Evolutionary conservation across 2,113 vertebrate genomes (phyloP).

Genomic region (Morone chrysops): DNA sequence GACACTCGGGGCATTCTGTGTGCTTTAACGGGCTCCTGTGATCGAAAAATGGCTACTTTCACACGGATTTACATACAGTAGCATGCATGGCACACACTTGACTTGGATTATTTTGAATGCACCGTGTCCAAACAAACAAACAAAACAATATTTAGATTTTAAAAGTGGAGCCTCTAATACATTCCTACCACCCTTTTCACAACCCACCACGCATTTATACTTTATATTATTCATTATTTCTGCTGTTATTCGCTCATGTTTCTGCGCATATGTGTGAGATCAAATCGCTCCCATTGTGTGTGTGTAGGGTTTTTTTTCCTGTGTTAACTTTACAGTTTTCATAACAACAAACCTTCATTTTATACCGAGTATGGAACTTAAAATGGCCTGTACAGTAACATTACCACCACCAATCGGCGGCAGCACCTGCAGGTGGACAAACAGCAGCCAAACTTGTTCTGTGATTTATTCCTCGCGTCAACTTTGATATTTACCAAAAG

Average conservation of each 20-base stretch:
- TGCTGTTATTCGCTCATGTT: too few relatives aligned
- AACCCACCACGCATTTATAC: background rate
- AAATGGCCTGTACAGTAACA: slow-evolving; percentile 26
- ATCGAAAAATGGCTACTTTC: slow-evolving; percentile 66
- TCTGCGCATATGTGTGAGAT: background rate
- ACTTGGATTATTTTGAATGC: slow-evolving; percentile 1
- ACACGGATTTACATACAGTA: slow-evolving; percentile 34
- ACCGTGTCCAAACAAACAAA: too few relatives aligned
- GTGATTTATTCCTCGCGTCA: slow-evolving; percentile 20
- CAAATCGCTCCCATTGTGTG: background rate
- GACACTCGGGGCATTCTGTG: too few relatives aligned
- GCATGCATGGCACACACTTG: slow-evolving; percentile 26
- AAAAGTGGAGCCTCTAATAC: background rate
- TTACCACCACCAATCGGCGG: slow-evolving; percentile 12
- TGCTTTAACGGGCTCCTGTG: slow-evolving; percentile 21
- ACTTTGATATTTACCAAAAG: slow-evolving; percentile 40
- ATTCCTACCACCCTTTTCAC: too few relatives aligned
- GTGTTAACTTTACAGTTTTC: background rate
- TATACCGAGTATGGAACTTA: background rate
- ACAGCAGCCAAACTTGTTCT: slow-evolving; percentile 46
- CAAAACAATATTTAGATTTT: background rate
- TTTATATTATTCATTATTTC: too few relatives aligned
- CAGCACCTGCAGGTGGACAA: slow-evolving; percentile 69
- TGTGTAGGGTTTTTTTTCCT: background rate
- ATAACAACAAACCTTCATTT: background rate